Evolutionary conservation across 2,797 vertebrate genomes (phyloP).

Genomic region (Malurus splendens): DNA sequence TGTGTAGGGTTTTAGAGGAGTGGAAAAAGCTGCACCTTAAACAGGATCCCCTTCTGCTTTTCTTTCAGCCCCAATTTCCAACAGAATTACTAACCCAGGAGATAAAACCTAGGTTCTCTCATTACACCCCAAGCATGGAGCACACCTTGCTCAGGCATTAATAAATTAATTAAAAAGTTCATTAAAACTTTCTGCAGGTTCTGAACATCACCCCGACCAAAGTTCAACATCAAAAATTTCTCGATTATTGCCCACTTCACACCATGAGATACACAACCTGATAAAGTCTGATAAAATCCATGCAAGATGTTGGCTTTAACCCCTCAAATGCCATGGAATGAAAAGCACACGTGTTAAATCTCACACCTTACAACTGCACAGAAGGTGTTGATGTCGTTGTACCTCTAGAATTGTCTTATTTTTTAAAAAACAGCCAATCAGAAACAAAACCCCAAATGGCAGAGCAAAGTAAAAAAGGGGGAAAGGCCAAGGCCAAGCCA

Average conservation of each 20-base stretch:
- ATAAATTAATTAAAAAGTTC: neutral
- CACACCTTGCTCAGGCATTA: neutral
- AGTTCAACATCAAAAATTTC: neutral
- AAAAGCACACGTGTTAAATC: accelerated
- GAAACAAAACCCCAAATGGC: no score
- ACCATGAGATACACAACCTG: no score
- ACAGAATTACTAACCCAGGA: neutral
- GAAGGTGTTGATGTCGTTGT: neutral
- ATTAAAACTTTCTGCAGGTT: neutral
- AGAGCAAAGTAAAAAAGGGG: accelerated
- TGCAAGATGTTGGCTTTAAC: neutral
- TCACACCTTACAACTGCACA: neutral
- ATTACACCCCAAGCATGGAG: neutral
- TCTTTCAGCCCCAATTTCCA: neutral
- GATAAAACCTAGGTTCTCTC: neutral
- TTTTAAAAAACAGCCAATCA: accelerated
- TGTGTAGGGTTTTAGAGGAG: accelerated
- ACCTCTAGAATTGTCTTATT: neutral
- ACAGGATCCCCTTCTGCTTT: neutral
- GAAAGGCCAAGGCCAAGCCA: neutral
- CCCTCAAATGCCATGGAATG: neutral
- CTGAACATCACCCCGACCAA: neutral
- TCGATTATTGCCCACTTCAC: neutral
- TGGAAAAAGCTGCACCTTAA: neutral
- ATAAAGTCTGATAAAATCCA: neutral